These are phyloP conservation scores for Perdix hodgsoniae DNA, from an alignment of 2,797 vertebrate species.

Conservation along the genomic window DNA sequence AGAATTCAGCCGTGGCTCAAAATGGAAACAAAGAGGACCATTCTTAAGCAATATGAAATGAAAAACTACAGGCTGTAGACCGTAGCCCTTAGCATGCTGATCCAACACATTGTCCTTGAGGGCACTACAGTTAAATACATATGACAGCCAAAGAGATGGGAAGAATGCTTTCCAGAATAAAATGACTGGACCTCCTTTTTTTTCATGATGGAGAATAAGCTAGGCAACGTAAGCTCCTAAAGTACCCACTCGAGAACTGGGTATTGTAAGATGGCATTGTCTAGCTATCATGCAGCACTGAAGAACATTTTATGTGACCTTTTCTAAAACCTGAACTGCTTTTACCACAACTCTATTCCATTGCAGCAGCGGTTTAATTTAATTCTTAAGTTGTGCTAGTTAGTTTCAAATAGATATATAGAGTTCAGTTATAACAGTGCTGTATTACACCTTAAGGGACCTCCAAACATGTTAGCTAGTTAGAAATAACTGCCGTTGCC, in stretches of 20 bases:
- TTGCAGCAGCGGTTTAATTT: conserved; percentile 57
- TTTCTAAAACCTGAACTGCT: conserved; percentile 60
- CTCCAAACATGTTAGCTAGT: background rate
- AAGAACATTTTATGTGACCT: conserved; percentile 66
- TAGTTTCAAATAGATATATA: conserved; percentile 51
- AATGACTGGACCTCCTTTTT: conserved; percentile 70
- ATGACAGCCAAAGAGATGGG: conserved; percentile 75
- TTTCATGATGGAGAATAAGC: conserved; percentile 69
- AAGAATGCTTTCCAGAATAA: conserved; percentile 76
- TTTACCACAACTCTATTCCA: conserved; percentile 31
- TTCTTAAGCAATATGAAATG: conserved; percentile 79
- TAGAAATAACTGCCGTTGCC: conserved; percentile 32
- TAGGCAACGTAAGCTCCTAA: conserved; percentile 69
- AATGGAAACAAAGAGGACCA: conserved; percentile 82
- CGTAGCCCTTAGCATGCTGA: conserved; percentile 69
- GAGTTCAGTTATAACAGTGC: conserved; percentile 15
- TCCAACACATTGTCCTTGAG: conserved; percentile 79
- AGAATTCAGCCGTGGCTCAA: conserved; percentile 81
- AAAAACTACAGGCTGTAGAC: conserved; percentile 76
- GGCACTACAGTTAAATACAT: conserved; percentile 78
- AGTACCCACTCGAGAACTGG: conserved; percentile 69
- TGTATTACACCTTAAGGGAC: background rate
- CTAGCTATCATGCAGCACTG: conserved; percentile 36
- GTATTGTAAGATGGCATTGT: conserved; percentile 55
- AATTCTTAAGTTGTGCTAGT: conserved; percentile 49